These are phyloP conservation scores for Drosophila paranaensis DNA, from an alignment of 2,888 invertebrate species.

Conservation along the genomic window DNA sequence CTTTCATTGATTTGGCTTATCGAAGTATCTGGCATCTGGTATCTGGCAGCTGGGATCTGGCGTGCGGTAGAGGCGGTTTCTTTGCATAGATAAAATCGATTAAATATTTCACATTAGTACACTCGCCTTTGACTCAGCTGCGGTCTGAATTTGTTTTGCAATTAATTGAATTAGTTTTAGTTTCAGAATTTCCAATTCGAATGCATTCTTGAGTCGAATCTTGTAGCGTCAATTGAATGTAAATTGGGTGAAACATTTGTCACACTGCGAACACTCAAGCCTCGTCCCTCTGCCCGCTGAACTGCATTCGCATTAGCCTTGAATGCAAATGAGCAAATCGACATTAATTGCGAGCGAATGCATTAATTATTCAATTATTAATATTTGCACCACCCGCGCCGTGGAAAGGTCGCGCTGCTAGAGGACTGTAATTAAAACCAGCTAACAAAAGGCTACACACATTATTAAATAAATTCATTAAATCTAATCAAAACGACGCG, in stretches of 20 bases:
- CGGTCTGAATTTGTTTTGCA: not conserved
- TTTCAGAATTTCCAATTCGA: not conserved
- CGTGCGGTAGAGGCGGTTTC: not conserved
- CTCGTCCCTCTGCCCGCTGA: not conserved
- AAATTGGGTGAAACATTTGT: slow-evolving; percentile 4
- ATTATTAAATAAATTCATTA: slow-evolving; percentile 12
- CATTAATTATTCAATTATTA: slow-evolving; percentile 24
- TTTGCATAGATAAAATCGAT: slow-evolving; percentile 38
- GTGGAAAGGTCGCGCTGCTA: not conserved
- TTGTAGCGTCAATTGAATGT: not conserved
- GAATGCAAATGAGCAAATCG: slow-evolving; percentile 16
- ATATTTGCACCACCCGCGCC: not conserved
- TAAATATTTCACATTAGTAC: slow-evolving; percentile 24
- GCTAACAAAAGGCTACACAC: not conserved
- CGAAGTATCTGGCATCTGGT: slow-evolving; percentile 15
- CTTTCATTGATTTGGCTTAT: slow-evolving; percentile 58
- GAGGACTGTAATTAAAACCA: slow-evolving; percentile 24
- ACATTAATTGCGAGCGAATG: slow-evolving; percentile 24
- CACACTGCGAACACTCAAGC: slow-evolving; percentile 7
- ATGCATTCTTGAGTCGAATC: not conserved
- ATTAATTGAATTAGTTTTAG: not conserved
- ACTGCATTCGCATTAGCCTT: slow-evolving; percentile 18
- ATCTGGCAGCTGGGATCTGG: not conserved
- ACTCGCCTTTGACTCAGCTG: slow-evolving; percentile 15
- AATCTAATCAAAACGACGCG: not conserved